Evolutionary conservation across 2,113 vertebrate genomes (phyloP).

Genomic region (Donacobius atricapilla): DNA sequence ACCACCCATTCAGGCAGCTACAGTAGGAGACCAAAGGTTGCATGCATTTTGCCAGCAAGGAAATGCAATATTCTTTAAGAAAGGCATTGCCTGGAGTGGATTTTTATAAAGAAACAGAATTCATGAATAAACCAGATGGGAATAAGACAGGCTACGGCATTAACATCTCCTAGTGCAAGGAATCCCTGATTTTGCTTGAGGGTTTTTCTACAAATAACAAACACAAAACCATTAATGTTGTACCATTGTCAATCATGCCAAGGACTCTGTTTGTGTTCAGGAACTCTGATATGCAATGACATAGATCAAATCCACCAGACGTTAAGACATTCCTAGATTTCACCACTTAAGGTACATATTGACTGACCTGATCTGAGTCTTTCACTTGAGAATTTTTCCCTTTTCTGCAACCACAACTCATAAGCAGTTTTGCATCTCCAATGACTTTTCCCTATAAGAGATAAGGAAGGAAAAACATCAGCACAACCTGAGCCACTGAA

Average conservation of each 20-base stretch:
- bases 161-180: not conserved
- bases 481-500: not conserved
- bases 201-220: not conserved
- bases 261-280: not conserved
- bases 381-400: conserved; percentile 53
- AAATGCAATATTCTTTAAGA: not conserved
- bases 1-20: not conserved
- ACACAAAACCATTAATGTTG: not conserved
- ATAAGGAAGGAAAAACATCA: conserved; percentile 18
- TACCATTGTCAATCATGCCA: not conserved
- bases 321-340: not conserved
- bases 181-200: not conserved
- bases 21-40: not conserved
- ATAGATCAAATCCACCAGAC: not conserved
- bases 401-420: conserved; percentile 61
- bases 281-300: not conserved
- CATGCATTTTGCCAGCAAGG: not conserved
- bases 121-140: conserved; percentile 13
- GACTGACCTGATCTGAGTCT: conserved; percentile 57
- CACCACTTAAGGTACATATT: not conserved
- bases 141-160: not conserved
- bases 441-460: conserved; percentile 53
- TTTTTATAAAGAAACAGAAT: conserved; percentile 29
- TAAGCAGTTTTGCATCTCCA: conserved; percentile 54
- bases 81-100: not conserved